Conservation (phyloP, 2,888 invertebrate genomes). For the Cheilosia soror region DNA sequence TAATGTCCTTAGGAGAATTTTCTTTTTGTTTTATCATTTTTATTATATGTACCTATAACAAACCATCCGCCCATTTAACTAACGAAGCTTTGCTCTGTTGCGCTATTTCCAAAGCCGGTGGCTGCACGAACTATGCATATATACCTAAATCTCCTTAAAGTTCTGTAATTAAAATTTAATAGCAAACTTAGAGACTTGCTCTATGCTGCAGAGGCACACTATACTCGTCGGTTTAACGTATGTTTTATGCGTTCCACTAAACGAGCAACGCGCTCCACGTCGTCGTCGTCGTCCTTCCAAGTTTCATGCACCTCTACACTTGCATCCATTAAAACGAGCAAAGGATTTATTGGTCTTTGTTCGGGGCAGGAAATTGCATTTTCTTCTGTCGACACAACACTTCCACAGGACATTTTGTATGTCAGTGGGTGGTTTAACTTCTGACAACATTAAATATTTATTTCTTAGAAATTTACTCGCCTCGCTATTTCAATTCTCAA, state of each 20-base stretch:
- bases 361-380: constrained; percentile 65
- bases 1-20: constrained; percentile 37
- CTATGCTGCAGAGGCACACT: constrained; percentile 31
- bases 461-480: constrained; percentile 24
- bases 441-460: constrained; percentile 53
- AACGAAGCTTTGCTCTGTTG: constrained; percentile 5
- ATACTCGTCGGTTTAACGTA: constrained; percentile 44
- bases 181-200: constrained; percentile 58
- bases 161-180: constrained; percentile 73
- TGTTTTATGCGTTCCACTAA: constrained; percentile 50
- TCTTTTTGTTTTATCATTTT: constrained; percentile 31
- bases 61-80: not conserved
- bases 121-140: constrained; percentile 29
- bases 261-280: not conserved
- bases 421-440: constrained; percentile 1
- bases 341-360: constrained; percentile 47
- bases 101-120: constrained; percentile 16
- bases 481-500: constrained; percentile 19
- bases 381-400: constrained; percentile 34
- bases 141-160: constrained; percentile 16
- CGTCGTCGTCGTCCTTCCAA: not conserved
- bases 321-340: constrained; percentile 38
- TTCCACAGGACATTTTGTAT: constrained; percentile 10
- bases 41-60: not conserved
- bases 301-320: not conserved